Evolutionary conservation across 1,140 invertebrate species (phyloP).

Genomic region (Ostrea edulis): DNA sequence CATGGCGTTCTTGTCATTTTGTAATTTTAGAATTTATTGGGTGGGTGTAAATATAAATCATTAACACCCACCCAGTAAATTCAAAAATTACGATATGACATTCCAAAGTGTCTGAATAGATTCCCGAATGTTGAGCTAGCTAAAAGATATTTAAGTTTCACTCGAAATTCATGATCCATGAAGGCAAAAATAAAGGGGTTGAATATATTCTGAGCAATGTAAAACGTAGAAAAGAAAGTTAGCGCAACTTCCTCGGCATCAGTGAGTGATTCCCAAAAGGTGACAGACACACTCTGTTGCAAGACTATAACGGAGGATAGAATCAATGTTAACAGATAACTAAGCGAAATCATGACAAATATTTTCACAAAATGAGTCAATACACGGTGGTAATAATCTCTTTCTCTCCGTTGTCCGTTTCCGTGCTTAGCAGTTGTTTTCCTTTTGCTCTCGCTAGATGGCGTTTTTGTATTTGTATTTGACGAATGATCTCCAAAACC

Average conservation of each 20-base stretch:
- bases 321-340: not conserved
- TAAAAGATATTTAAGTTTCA: not conserved
- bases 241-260: not conserved
- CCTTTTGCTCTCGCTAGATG: not conserved
- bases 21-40: not conserved
- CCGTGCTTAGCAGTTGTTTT: not conserved
- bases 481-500: not conserved
- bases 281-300: not conserved
- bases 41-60: not conserved
- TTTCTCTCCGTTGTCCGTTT: not conserved
- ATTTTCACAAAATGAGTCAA: conserved; percentile 1
- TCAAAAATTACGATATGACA: not conserved
- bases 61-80: too few relatives aligned
- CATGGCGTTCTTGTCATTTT: too few relatives aligned
- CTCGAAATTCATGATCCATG: not conserved
- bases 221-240: not conserved
- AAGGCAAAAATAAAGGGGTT: not conserved
- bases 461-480: not conserved
- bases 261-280: not conserved
- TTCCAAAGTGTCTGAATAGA: not conserved
- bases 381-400: not conserved
- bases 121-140: not conserved
- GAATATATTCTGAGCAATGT: not conserved
- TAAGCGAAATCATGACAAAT: not conserved
- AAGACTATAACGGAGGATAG: not conserved